Conservation (phyloP, 2,888 invertebrate species). For the Mimachlamys varia region DNA sequence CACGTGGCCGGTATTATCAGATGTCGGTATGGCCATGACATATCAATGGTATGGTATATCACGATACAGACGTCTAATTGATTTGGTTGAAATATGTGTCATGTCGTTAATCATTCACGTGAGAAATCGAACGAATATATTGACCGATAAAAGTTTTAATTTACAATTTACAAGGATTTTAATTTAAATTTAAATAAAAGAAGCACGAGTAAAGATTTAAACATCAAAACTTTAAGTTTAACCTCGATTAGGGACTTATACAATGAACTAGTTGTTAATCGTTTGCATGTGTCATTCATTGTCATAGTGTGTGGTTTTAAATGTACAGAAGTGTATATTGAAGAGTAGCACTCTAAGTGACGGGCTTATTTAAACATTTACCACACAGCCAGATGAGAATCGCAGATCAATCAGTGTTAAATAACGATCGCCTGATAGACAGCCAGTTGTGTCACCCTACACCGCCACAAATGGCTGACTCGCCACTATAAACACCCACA, state of each 20-base stretch:
- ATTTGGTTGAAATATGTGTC: background rate
- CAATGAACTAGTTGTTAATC: background rate
- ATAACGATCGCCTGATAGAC: background rate
- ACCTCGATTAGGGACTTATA: background rate
- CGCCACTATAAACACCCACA: background rate
- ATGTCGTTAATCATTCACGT: background rate
- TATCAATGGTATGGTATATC: background rate
- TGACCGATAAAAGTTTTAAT: background rate
- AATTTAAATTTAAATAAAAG: background rate
- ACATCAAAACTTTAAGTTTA: background rate
- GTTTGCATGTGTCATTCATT: background rate
- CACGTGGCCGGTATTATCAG: slow-evolving; percentile 15
- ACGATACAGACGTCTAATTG: background rate
- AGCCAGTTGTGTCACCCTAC: background rate
- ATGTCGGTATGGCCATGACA: background rate
- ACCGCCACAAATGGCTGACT: background rate
- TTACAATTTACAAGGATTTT: background rate
- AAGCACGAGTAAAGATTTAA: background rate
- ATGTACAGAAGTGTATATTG: background rate
- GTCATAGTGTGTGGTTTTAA: background rate
- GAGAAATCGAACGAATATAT: background rate
- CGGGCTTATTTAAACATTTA: background rate
- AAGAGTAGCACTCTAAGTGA: background rate
- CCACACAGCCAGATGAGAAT: background rate
- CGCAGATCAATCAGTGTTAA: background rate